These are phyloP conservation scores for Hemitrygon akajei DNA, from an alignment of 2,797 vertebrate species.

Conservation along the genomic window DNA sequence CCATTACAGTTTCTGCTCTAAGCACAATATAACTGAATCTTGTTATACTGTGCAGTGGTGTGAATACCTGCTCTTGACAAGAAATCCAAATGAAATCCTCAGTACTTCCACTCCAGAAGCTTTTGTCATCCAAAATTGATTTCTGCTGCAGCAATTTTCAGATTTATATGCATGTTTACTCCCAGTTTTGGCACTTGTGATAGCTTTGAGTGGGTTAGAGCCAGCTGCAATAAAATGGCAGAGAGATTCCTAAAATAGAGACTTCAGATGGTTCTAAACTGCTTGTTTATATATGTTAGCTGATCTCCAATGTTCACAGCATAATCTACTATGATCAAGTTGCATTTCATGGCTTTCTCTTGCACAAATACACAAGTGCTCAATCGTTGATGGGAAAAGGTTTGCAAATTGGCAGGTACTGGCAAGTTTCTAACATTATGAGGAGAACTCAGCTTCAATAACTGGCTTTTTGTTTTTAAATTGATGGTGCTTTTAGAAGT, in stretches of 20 bases:
- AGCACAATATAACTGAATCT: background rate
- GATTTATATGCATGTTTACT: background rate
- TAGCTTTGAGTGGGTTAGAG: background rate
- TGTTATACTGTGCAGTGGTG: background rate
- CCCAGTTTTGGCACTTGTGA: background rate
- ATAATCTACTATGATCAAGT: background rate
- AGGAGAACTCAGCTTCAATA: background rate
- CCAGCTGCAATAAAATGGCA: background rate
- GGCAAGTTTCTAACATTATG: background rate
- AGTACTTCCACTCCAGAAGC: background rate
- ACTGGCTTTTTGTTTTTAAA: background rate
- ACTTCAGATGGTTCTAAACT: background rate
- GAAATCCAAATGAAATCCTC: background rate
- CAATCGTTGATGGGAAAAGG: background rate
- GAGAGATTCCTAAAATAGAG: background rate
- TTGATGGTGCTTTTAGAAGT: background rate
- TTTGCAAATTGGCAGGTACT: background rate
- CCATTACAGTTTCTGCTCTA: background rate
- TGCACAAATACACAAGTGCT: background rate
- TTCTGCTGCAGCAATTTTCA: background rate
- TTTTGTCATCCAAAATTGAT: background rate
- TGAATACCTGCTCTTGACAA: background rate
- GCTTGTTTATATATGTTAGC: background rate
- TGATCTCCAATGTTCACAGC: background rate
- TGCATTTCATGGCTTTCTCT: background rate